Base-by-base conservation (phyloP, 2,113 vertebrate genomes). In the Bucco capensis region DNA sequence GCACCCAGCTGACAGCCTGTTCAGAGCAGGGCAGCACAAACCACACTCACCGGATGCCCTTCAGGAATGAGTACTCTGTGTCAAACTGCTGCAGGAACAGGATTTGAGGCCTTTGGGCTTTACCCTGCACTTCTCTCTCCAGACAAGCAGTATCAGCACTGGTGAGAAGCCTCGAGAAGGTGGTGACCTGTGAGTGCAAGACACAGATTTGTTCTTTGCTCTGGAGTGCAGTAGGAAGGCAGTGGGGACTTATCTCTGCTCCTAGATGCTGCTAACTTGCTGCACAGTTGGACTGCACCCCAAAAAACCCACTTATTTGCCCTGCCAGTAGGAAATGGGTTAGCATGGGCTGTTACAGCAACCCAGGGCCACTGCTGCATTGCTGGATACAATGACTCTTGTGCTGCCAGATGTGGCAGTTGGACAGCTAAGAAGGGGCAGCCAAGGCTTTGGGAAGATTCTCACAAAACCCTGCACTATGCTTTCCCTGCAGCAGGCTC, bases 151-250 rank as follows among this genome's bases (percentile, higher is more conserved):
- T 77, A 10, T 99, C 99, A 4, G 95, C 95, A 19, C 96, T 96
- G 19, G 98, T 99, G 49, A 99, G 97, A 81, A 99, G 98, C 86
- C 99, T 98, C 22, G 99, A 99, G 97, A 99, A 99, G 12, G 99
- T 99, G 60, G 99, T 99, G 81, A 99, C 96, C 99, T 99, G 61
- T 25, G 50, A 65, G 37, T 15, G 4, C 28, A 14, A 83, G 71
- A 74, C 2, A 6, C 5, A n/a, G 30, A 10, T 19, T 18, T 28
- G 21, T 10, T 31, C 42, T 80, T 28, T 35, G 28, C 74, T 65
- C 14, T 5, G 69, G 19, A 7, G 40, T 17, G 12, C 61, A 74
- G 30, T 1, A 30, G 46, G 57, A 33, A 60, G 25, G 35, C 51
- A 69, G 83, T 12, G 38, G 24, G 24, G 8, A 28, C 58, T 27